Percentiles rank a stretch among this genome's conserved stretches.
Conservation (phyloP, 2,888 invertebrate species). For the Gymnosoma rotundatum region DNA sequence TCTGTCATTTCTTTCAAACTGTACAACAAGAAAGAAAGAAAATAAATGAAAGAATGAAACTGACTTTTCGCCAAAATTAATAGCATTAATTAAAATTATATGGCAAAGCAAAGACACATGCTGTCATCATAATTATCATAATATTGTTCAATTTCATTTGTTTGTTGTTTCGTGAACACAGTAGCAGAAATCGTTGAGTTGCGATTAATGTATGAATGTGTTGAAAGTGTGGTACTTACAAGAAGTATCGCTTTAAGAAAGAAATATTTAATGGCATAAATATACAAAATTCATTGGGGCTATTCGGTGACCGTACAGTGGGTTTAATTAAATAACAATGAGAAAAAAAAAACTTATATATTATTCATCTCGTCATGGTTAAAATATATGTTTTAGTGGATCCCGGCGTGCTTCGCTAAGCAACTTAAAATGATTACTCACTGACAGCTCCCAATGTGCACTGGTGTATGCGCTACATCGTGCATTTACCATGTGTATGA, state of each 20-base stretch:
- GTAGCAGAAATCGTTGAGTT: conserved; percentile 60
- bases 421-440: too few relatives aligned
- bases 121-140: conserved; percentile 69
- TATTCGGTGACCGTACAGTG: conserved; percentile 22
- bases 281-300: conserved; percentile 48
- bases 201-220: conserved; percentile 37
- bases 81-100: conserved; percentile 68
- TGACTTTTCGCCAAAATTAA: conserved; percentile 57
- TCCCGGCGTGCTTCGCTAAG: too few relatives aligned
- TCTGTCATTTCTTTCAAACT: conserved; percentile 35
- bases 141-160: conserved; percentile 64
- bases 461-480: too few relatives aligned
- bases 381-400: too few relatives aligned
- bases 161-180: conserved; percentile 44
- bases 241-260: conserved; percentile 58
- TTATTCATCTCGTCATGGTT: too few relatives aligned
- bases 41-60: neutral
- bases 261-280: conserved; percentile 45
- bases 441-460: too few relatives aligned
- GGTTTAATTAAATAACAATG: neutral
- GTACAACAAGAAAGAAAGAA: neutral
- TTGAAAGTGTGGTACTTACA: conserved; percentile 55
- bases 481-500: too few relatives aligned
- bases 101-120: conserved; percentile 60
- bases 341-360: too few relatives aligned